Evolutionary conservation across 2,113 vertebrate species (phyloP).

Genomic region (Cynoglossus semilaevis): DNA sequence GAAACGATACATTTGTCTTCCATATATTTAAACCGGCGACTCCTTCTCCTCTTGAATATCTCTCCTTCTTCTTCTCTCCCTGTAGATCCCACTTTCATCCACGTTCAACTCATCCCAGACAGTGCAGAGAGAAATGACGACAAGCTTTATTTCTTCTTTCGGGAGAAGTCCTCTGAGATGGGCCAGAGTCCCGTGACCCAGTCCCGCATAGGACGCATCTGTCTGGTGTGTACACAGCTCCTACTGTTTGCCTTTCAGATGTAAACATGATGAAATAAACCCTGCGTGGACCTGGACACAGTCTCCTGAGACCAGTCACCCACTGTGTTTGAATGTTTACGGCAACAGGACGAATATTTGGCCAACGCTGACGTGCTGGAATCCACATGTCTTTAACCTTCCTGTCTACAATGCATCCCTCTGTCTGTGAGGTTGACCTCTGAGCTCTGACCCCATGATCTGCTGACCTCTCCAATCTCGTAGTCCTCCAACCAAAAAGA

Average conservation of each 20-base stretch:
- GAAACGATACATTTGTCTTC: too few species aligned
- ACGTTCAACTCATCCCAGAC: constrained; percentile 92
- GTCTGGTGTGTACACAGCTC: constrained; percentile 81
- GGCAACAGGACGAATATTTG: constrained; percentile 42
- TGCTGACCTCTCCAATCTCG: constrained; percentile 46
- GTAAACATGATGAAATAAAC: constrained; percentile 50
- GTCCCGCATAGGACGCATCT: constrained; percentile 94
- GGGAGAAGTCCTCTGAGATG: constrained; percentile 91
- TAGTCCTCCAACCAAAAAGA: constrained; percentile 23
- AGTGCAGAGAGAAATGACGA: constrained; percentile 94
- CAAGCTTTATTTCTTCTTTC: constrained; percentile 99
- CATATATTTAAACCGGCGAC: too few species aligned
- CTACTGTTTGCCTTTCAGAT: constrained; percentile 34
- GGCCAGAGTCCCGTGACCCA: constrained; percentile 90
- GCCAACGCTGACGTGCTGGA: constrained; percentile 64
- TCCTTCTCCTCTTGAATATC: too few species aligned
- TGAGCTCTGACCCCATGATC: constrained; percentile 57
- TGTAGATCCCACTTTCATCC: constrained; percentile 92
- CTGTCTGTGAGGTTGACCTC: constrained; percentile 56
- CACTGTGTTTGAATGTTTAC: constrained; percentile 31
- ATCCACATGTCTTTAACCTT: constrained; percentile 71
- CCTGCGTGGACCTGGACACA: constrained; percentile 24
- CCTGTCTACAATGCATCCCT: constrained; percentile 64
- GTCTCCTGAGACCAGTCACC: constrained; percentile 24
- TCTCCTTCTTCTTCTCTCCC: constrained; percentile 16